phyloP scores from a whole-genome alignment of 2,113 vertebrate species.

The Silurus asotus region DNA sequence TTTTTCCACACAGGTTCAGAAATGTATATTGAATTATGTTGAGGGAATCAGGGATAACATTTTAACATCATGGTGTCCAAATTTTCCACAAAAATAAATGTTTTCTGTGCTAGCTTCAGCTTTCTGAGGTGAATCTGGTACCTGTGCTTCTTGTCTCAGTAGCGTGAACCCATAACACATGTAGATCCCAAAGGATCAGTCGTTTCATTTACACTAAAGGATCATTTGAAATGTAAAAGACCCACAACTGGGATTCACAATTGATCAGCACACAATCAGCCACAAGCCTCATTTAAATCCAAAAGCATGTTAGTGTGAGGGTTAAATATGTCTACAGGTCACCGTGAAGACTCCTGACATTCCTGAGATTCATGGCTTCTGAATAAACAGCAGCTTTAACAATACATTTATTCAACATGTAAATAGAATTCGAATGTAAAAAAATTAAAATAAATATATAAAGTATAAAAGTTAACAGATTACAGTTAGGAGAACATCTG shows the following conservation, averaged over 20 bases:
- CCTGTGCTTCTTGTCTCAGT: neutral
- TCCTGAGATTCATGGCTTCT: too few relatives aligned
- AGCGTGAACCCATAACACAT: neutral
- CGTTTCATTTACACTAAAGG: neutral
- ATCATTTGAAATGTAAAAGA: neutral
- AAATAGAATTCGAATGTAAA: too few relatives aligned
- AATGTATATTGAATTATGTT: neutral
- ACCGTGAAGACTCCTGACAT: neutral
- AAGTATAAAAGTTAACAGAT: too few relatives aligned
- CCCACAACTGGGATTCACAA: neutral
- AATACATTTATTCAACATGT: too few relatives aligned
- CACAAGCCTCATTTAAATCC: conserved; percentile 39
- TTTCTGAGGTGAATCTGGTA: neutral
- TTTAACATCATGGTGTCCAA: neutral
- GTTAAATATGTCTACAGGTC: neutral
- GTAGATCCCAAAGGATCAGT: neutral
- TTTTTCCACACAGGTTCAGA: neutral
- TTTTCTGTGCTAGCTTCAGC: neutral
- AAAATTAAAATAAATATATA: too few relatives aligned
- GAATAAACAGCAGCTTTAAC: too few relatives aligned
- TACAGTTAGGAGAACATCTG: neutral
- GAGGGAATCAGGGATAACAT: neutral
- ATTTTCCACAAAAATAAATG: neutral
- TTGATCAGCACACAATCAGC: conserved; percentile 43
- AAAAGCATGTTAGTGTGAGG: conserved; percentile 27